A percentile compares a stretch with the other conserved stretches of the same genome.
Conservation (phyloP, 2,888 invertebrate genomes). For the Alloplasta piceator region DNA sequence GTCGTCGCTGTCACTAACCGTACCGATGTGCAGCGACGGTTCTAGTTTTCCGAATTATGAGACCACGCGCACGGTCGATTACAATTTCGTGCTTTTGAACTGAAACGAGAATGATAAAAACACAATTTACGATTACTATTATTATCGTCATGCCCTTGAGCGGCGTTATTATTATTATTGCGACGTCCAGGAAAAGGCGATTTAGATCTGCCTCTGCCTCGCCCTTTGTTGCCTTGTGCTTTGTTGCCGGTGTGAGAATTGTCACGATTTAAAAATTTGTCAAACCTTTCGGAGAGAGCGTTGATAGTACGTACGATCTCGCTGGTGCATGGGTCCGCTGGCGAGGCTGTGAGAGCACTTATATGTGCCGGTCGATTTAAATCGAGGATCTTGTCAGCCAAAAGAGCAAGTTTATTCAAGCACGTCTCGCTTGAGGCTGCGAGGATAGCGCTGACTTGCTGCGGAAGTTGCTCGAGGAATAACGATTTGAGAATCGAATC, state of each 20-base stretch:
- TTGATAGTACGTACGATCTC: background rate
- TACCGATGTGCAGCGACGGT: background rate
- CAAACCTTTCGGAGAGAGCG: background rate
- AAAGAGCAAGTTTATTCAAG: constrained; percentile 1
- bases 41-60: background rate
- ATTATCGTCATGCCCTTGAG: too few species aligned
- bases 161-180: constrained; percentile 4
- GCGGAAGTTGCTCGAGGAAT: constrained; percentile 38
- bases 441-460: constrained; percentile 32
- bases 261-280: constrained; percentile 3
- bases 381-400: constrained; percentile 39
- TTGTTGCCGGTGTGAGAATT: background rate
- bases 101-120: background rate
- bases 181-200: background rate
- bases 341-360: background rate
- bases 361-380: constrained; percentile 21
- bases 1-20: background rate
- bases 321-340: background rate
- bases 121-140: too few species aligned
- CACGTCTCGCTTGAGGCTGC: constrained; percentile 11
- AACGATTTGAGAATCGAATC: constrained; percentile 34
- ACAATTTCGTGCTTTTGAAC: constrained; percentile 1
- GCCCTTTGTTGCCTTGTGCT: too few species aligned
- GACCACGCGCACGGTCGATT: background rate
- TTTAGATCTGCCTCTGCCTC: background rate